phyloP scores from a whole-genome alignment of 2,888 invertebrate genomes.

The Isoperla grammatica region DNA sequence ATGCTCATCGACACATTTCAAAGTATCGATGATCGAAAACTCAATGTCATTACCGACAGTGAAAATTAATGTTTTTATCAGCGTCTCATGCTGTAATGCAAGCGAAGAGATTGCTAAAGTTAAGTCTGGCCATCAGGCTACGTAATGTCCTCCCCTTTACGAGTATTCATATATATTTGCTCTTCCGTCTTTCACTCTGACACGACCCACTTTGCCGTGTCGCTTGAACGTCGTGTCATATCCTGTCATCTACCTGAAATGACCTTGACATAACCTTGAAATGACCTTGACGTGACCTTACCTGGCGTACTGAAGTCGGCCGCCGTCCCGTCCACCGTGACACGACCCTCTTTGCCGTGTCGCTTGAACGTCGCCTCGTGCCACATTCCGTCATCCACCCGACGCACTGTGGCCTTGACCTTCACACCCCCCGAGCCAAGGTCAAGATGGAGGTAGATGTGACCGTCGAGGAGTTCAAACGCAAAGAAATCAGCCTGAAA shows the following conservation, averaged over 20 bases:
- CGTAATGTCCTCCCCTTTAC: too few relatives aligned
- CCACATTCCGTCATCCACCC: conserved; percentile 89
- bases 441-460: conserved; percentile 87
- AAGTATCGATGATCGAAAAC: too few relatives aligned
- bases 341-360: conserved; percentile 75
- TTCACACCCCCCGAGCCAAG: conserved; percentile 87
- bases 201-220: too few relatives aligned
- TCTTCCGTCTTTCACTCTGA: too few relatives aligned
- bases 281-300: too few relatives aligned
- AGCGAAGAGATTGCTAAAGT: too few relatives aligned
- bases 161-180: too few relatives aligned
- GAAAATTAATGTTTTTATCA: too few relatives aligned
- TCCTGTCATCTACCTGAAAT: neutral
- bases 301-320: conserved; percentile 87
- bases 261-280: neutral
- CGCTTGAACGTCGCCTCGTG: conserved; percentile 83
- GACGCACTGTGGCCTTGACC: conserved; percentile 71
- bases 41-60: too few relatives aligned
- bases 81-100: too few relatives aligned
- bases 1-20: too few relatives aligned
- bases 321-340: conserved; percentile 82
- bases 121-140: too few relatives aligned
- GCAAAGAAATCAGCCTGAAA: conserved; percentile 84
- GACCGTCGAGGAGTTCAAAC: conserved; percentile 89
- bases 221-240: neutral